Evolutionary conservation across 2,797 vertebrate genomes (phyloP).

Genomic region (Onychomys arenicola): DNA sequence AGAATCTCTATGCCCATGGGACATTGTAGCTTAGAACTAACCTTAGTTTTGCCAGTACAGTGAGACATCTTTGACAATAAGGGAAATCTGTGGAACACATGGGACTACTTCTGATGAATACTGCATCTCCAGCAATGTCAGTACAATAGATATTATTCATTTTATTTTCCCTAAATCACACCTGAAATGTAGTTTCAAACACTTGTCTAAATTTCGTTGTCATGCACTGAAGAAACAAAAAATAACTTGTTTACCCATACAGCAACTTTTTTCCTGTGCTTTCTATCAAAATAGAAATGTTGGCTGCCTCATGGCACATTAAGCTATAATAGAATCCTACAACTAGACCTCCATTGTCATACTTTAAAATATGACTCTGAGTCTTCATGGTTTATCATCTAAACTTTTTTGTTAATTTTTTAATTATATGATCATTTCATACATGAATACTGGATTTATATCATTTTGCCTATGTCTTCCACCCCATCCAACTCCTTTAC

Average conservation of each 20-base stretch:
- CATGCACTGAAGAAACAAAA: not conserved
- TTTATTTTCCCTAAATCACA: not conserved
- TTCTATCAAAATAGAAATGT: not conserved
- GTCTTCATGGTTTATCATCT: not conserved
- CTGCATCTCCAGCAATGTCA: not conserved
- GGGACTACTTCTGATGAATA: not conserved
- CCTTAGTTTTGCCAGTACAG: too few relatives aligned
- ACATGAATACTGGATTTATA: not conserved
- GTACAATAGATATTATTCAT: not conserved
- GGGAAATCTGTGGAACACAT: too few relatives aligned
- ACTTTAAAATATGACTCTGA: not conserved
- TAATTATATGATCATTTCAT: not conserved
- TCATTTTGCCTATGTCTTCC: not conserved
- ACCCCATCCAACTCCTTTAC: not conserved
- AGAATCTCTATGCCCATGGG: not conserved
- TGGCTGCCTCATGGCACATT: not conserved
- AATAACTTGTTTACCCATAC: not conserved
- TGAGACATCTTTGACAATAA: not conserved
- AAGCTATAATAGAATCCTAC: not conserved
- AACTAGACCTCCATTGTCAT: not conserved
- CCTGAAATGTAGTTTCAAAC: not conserved
- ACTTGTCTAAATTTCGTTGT: not conserved
- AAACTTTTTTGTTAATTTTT: not conserved
- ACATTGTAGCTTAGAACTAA: not conserved
- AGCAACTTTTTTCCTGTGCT: not conserved